phyloP scores from a whole-genome alignment of 2,797 vertebrate genomes.

The Sparidentex hasta region DNA sequence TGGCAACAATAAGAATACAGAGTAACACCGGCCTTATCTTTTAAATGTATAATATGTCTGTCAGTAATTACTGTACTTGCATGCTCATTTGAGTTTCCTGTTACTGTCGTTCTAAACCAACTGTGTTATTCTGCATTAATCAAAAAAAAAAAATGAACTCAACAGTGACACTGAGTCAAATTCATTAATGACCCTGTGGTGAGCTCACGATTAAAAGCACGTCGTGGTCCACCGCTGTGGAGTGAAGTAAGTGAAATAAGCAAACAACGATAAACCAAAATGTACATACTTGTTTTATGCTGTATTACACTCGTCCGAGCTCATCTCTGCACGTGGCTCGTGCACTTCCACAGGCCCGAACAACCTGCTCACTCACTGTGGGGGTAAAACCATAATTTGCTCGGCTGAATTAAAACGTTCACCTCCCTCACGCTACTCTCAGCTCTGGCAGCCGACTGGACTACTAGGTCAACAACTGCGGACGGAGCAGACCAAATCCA shows the following conservation, averaged over 20 bases:
- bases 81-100: slow-evolving; percentile 1
- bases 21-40: not conserved
- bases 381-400: slow-evolving; percentile 50
- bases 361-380: not conserved
- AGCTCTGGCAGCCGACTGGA: slow-evolving; percentile 37
- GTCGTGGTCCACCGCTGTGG: slow-evolving; percentile 11
- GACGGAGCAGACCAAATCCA: slow-evolving; percentile 41
- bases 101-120: slow-evolving; percentile 29
- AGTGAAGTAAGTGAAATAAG: slow-evolving; percentile 19
- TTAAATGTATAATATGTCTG: not conserved
- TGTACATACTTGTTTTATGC: not conserved
- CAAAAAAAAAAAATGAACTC: slow-evolving; percentile 33
- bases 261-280: slow-evolving; percentile 40
- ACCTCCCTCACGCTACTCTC: slow-evolving; percentile 25
- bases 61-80: slow-evolving; percentile 4
- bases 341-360: slow-evolving; percentile 23
- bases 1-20: not conserved
- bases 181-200: slow-evolving; percentile 26
- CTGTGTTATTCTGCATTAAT: slow-evolving; percentile 43
- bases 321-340: slow-evolving; percentile 4
- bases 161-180: slow-evolving; percentile 44
- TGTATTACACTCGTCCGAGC: not conserved
- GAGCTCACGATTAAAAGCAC: slow-evolving; percentile 18
- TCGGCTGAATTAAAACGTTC: slow-evolving; percentile 54
- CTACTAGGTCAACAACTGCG: slow-evolving; percentile 57